phyloP scores from a whole-genome alignment of 2,113 vertebrate species.

The Ginglymostoma cirratum region DNA sequence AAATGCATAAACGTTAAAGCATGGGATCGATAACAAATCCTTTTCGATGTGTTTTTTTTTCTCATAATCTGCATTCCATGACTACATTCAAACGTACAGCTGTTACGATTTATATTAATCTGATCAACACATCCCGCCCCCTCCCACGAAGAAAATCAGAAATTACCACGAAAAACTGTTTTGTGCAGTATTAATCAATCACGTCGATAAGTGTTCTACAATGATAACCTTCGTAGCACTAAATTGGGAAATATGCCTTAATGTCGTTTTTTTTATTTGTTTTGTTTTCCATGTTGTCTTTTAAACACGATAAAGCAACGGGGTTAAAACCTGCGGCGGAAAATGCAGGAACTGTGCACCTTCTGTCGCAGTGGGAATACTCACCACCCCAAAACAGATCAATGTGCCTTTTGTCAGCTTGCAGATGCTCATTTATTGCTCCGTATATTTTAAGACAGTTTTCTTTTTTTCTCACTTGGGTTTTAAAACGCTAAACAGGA shows the following conservation, averaged over 20 bases:
- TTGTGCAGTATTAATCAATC: not conserved
- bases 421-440: not conserved
- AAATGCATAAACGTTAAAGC: not conserved
- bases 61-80: not conserved
- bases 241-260: not conserved
- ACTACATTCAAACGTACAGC: not conserved
- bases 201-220: not conserved
- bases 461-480: not conserved
- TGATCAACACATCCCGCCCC: not conserved
- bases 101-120: not conserved
- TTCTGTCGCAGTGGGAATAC: slow-evolving; percentile 1
- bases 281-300: not conserved
- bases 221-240: not conserved
- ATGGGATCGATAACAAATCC: slow-evolving; percentile 1
- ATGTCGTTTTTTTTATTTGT: not conserved
- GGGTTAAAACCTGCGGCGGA: not conserved
- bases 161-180: not conserved
- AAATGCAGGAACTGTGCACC: not conserved
- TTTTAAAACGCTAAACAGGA: not conserved
- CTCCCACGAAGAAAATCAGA: not conserved
- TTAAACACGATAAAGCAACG: not conserved
- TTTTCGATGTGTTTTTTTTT: not conserved
- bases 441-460: not conserved
- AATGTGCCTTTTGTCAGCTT: not conserved
- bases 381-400: slow-evolving; percentile 21